Evolutionary conservation across 2,888 invertebrate genomes (phyloP), one percentile per base, ranked within the genome.

Genomic region (Lepidocyrtinus sp.): DNA sequence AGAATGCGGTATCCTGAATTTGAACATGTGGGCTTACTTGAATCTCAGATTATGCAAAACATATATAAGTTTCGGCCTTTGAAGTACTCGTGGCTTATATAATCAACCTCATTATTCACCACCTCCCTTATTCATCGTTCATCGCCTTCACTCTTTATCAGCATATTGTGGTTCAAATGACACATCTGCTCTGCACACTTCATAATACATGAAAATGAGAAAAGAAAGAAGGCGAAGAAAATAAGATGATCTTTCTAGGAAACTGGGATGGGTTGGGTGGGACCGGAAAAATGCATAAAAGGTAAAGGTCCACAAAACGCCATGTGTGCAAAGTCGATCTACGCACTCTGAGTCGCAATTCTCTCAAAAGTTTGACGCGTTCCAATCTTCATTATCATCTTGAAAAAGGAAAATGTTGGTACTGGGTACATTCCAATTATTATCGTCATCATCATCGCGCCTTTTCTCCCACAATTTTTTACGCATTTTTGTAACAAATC

Each of bases 151-250:
- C 36, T 27, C 27, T 9, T 36, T 27, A 26, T 24, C 21, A 46
- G 67, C 68, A 68, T 67, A 75, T 75, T 67, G n/a, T 75, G 64
- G 61, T 67, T 67, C 46, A 45, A 69, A 36, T 68, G 75, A 68
- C 75, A 75, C 59, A 64, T 55, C 21, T 36, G 36, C 36, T 9
- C 36, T 36, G 36, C 36, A 36, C 27, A 73, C 64, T 73, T 63
- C 15, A 62, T 69, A 62, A 62, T 59, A 21, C 75, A 36, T 12
- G 36, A 36, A 5, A 12, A 36, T 36, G 36, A n/a, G n/a, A n/a
- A n/a, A n/a, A n/a, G n/a, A n/a, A 36, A 36, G 36, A 12, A 12
- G 36, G 36, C 5, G 36, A 74, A 17, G 21, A 65, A 27, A 74
- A 74, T 24, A n/a, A n/a, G n/a, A n/a, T 69, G 19, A 50, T 70